Percentiles rank a stretch among this genome's conserved stretches.
These are phyloP conservation scores for Endomychus coccineus DNA, from an alignment of 2,888 invertebrate species.

Conservation along the genomic window DNA sequence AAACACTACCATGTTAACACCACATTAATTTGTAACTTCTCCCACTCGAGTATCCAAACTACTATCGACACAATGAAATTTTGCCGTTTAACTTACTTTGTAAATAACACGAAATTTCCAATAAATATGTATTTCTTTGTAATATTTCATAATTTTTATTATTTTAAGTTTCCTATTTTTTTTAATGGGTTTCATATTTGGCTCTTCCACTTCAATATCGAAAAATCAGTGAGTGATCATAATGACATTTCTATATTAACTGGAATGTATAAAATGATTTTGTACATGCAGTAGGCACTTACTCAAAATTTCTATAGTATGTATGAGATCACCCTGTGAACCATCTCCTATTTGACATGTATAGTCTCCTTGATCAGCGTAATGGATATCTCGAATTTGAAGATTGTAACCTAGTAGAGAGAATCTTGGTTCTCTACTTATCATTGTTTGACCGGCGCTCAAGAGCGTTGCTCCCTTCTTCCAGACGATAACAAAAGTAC, in stretches of 20 bases:
- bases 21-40: no score
- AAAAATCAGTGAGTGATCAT: not conserved
- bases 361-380: slow-evolving; percentile 51
- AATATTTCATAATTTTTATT: no score
- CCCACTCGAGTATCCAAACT: no score
- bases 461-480: slow-evolving; percentile 47
- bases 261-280: no score
- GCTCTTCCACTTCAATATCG: no score
- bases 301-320: slow-evolving; percentile 52
- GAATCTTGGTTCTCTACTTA: slow-evolving; percentile 47
- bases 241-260: slow-evolving; percentile 1
- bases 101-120: no score
- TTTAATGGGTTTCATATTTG: no score
- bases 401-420: slow-evolving; percentile 47
- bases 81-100: no score
- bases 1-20: no score
- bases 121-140: no score
- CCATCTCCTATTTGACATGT: slow-evolving; percentile 52
- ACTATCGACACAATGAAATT: no score
- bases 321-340: slow-evolving; percentile 48
- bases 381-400: slow-evolving; percentile 47
- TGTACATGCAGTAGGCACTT: slow-evolving; percentile 33
- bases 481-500: slow-evolving; percentile 49
- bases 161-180: no score
- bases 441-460: slow-evolving; percentile 49